Percentiles rank a stretch among this genome's conserved stretches.
Conservation (phyloP, 1,140 invertebrate genomes). For the Pogonus chalceus region DNA sequence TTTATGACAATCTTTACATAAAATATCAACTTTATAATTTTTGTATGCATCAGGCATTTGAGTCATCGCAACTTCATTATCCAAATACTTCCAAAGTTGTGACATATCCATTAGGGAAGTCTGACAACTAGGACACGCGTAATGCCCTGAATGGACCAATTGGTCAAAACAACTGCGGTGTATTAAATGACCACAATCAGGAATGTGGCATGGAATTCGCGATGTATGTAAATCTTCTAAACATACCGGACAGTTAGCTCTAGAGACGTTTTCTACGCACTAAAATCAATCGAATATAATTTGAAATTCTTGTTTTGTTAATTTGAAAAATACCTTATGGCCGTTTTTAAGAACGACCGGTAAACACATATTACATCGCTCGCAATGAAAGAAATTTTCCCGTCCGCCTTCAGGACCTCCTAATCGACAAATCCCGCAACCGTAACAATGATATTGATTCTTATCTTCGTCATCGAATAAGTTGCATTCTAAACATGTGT, state of each 20-base stretch:
- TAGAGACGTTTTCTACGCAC: conserved; percentile 81
- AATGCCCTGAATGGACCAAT: conserved; percentile 64
- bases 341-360: conserved; percentile 65
- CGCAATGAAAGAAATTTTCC: conserved; percentile 80
- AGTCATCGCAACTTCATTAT: conserved; percentile 66
- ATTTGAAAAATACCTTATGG: conserved; percentile 68
- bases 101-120: conserved; percentile 77
- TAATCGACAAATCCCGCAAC: conserved; percentile 79
- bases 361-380: conserved; percentile 78
- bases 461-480: conserved; percentile 85
- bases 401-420: conserved; percentile 74
- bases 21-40: conserved; percentile 64
- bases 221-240: conserved; percentile 83
- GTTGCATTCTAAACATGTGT: conserved; percentile 76
- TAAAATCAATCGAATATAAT: conserved; percentile 33
- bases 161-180: conserved; percentile 74
- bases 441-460: conserved; percentile 79
- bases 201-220: conserved; percentile 74
- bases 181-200: conserved; percentile 73
- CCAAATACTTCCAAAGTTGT: conserved; percentile 67
- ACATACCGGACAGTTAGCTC: conserved; percentile 77
- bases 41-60: conserved; percentile 75
- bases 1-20: conserved; percentile 84
- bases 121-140: conserved; percentile 79
- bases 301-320: neutral